phyloP scores from a whole-genome alignment of 2,888 invertebrate genomes.

The Sinodicranocentrus sp. region DNA sequence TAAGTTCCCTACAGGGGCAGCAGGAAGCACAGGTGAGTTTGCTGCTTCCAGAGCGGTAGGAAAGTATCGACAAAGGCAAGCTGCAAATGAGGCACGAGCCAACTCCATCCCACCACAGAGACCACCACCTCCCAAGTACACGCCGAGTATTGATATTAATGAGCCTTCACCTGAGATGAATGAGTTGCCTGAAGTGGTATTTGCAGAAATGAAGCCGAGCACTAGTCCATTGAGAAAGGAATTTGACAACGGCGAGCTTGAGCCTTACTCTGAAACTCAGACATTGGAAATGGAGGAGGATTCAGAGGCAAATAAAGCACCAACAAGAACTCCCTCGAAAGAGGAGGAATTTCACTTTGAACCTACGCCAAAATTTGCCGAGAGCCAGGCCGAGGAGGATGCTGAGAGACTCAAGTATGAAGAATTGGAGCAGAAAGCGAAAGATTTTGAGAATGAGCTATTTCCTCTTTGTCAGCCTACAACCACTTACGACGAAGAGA shows the following conservation, averaged over 20 bases:
- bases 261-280: constrained; percentile 57
- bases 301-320: constrained; percentile 65
- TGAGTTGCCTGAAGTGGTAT: constrained; percentile 41
- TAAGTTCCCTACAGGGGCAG: constrained; percentile 81
- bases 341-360: constrained; percentile 61
- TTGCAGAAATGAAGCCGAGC: constrained; percentile 39
- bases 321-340: constrained; percentile 56
- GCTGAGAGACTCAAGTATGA: constrained; percentile 42
- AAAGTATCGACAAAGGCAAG: constrained; percentile 84
- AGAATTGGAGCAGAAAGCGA: constrained; percentile 60
- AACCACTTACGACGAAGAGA: constrained; percentile 46
- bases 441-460: constrained; percentile 71
- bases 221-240: not conserved
- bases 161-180: constrained; percentile 40
- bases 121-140: constrained; percentile 74
- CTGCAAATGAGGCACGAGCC: constrained; percentile 70
- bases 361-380: constrained; percentile 46
- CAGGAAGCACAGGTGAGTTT: constrained; percentile 86
- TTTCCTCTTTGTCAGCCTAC: constrained; percentile 60
- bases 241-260: constrained; percentile 54
- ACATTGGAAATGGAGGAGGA: constrained; percentile 77
- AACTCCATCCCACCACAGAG: constrained; percentile 73
- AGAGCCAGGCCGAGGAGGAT: constrained; percentile 12
- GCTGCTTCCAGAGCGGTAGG: constrained; percentile 90
- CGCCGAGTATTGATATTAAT: constrained; percentile 57